Conservation (phyloP, 2,113 vertebrate species). For the Melanerpes aurifrons region DNA sequence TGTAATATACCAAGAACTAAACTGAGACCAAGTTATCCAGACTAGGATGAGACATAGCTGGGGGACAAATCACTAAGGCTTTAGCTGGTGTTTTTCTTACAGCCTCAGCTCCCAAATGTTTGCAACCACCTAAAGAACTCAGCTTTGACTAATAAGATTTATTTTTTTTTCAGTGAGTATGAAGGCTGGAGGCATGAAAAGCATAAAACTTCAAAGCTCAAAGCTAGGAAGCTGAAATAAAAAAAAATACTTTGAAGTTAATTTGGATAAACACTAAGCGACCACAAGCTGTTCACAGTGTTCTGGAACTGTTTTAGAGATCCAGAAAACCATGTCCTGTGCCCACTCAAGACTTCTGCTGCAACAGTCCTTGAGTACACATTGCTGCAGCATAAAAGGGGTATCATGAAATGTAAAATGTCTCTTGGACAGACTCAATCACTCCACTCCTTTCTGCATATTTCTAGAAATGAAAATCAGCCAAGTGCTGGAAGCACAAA, state of each 20-base stretch:
- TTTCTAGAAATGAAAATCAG: neutral
- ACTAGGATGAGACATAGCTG: neutral
- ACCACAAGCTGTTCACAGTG: neutral
- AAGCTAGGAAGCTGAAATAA: neutral
- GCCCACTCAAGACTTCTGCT: neutral
- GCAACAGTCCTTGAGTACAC: neutral
- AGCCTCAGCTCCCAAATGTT: neutral
- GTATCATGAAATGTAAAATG: neutral
- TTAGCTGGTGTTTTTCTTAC: neutral
- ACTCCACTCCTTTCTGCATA: neutral
- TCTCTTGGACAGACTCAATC: fast-evolving
- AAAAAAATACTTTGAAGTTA: neutral
- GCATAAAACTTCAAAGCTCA: neutral
- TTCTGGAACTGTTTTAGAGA: neutral
- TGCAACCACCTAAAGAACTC: neutral
- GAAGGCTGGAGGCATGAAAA: neutral
- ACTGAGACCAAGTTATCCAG: neutral
- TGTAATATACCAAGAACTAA: neutral
- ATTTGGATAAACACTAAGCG: neutral
- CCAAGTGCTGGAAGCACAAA: neutral
- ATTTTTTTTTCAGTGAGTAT: neutral
- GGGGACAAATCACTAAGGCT: neutral
- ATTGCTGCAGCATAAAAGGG: neutral
- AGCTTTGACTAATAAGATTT: neutral
- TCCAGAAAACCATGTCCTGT: neutral